Percentiles rank a stretch among this genome's conserved stretches.
phyloP scores from a whole-genome alignment of 2,113 vertebrate genomes.

The Cricetomys ansorgei region DNA sequence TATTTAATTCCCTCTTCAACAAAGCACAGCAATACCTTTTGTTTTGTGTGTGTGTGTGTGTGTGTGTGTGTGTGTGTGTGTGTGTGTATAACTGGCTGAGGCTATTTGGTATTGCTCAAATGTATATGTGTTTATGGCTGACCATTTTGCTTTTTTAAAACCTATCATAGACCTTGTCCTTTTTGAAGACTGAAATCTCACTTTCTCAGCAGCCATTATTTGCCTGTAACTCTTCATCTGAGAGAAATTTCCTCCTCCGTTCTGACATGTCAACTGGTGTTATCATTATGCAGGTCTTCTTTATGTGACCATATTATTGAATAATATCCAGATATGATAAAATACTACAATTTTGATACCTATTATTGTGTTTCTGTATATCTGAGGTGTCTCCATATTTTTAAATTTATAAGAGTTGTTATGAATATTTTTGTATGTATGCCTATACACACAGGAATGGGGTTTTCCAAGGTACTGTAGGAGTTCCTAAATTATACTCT shows the following conservation, averaged over 20 bases:
- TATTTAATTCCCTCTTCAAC: background rate
- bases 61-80: background rate
- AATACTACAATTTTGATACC: background rate
- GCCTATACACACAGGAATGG: background rate
- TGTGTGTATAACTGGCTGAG: background rate
- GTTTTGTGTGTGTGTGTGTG: constrained; percentile 51
- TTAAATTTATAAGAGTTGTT: background rate
- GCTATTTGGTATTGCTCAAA: background rate
- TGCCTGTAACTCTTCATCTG: background rate
- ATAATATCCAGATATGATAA: background rate
- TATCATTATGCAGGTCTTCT: background rate
- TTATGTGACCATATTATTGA: background rate
- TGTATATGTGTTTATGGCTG: background rate
- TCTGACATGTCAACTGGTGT: background rate
- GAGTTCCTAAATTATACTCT: background rate
- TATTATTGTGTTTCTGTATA: background rate
- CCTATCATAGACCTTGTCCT: background rate
- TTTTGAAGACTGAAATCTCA: no score
- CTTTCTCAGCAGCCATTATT: background rate
- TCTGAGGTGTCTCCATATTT: constrained; percentile 18
- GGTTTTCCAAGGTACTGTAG: constrained; percentile 18
- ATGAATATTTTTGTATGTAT: background rate
- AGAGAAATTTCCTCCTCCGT: background rate
- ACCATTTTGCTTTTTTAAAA: background rate
- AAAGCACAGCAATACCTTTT: background rate